Evolutionary conservation across 35 echinoderm and acorn worm genomes (phyloP), one percentile per base, ranked within the genome.

Genomic region (Heliocidaris erythrogramma): DNA sequence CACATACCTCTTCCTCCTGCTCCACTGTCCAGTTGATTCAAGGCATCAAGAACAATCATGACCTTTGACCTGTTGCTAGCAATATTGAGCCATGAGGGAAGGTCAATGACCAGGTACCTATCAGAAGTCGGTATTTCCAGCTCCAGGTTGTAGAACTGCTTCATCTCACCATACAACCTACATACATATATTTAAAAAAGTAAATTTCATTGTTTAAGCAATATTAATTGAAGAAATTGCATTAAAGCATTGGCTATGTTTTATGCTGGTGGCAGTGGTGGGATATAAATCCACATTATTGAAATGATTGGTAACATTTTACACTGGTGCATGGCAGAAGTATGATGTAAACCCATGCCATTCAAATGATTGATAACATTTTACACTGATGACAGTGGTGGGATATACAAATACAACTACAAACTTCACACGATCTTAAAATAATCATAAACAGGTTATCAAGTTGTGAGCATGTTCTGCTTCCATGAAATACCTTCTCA

Each of bases 1-100:
- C 35, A 78, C 65, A 78, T 78, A 92, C 90, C 93, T 60, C 59
- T 91, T 14, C 92, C 32, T 27, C 97, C 96, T 49, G 97, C 89
- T 30, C 97, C 97, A 91, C 95, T 97, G 96, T 98, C 97, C 35
- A 97, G 86, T 59, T 98, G 97, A 78, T 98, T 98, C 32, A 98
- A 91, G 8, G 97, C 97, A 96, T 98, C 97, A 31, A 98, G 87
- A 5, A 98, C 96, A 16, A 98, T 84, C 29, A 97, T 94, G 17
- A 97, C 96, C 47, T 88, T 94, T 24, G 93, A 30, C 24, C 94
- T 92, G 61, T 94, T 94, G 31, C 95, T 95, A 2, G 97, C 97
- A 47, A 96, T 94, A 27, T 94, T 95, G 14, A 98, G 96, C 97
- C 97, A 98, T n/a, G 96, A 91, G 8, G 97, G 94, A 18, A 98